These are phyloP conservation scores for Diaperis boleti DNA, from an alignment of 2,888 invertebrate species.

Conservation along the genomic window DNA sequence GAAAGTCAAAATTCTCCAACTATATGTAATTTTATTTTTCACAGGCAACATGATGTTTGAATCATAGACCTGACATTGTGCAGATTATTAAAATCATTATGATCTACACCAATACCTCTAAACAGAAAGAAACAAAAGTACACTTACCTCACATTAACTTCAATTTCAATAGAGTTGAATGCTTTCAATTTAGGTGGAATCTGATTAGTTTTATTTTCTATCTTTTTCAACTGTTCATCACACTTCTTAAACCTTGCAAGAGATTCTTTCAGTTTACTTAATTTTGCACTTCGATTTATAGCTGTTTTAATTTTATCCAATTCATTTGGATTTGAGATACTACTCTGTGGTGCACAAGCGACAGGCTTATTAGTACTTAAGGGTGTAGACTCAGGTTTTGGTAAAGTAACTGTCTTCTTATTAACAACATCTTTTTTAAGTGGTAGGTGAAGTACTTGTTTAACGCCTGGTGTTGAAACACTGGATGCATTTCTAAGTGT, in stretches of 20 bases:
- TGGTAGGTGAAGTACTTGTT: background rate
- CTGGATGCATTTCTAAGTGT: background rate
- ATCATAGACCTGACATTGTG: no score
- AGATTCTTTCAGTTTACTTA: conserved; percentile 78
- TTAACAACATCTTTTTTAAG: conserved; percentile 45
- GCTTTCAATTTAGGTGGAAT: conserved; percentile 70
- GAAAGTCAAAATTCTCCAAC: no score
- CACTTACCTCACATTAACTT: conserved; percentile 78
- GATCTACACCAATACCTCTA: no score
- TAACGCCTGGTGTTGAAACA: background rate
- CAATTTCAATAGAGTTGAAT: conserved; percentile 80
- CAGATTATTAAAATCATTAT: no score
- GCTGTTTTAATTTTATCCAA: conserved; percentile 78
- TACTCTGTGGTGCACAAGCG: conserved; percentile 1
- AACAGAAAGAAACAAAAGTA: no score
- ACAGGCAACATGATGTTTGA: no score
- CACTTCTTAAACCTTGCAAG: conserved; percentile 75
- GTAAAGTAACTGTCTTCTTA: background rate
- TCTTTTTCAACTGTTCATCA: conserved; percentile 72
- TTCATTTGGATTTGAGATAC: conserved; percentile 5
- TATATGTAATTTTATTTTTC: no score
- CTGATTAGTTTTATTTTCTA: conserved; percentile 57
- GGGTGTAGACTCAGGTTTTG: background rate
- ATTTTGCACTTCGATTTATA: conserved; percentile 75
- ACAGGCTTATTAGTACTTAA: conserved; percentile 32